Percentiles rank a stretch among this genome's conserved stretches.
Conservation (phyloP, 2,113 vertebrate genomes). For the Etia nguti region DNA sequence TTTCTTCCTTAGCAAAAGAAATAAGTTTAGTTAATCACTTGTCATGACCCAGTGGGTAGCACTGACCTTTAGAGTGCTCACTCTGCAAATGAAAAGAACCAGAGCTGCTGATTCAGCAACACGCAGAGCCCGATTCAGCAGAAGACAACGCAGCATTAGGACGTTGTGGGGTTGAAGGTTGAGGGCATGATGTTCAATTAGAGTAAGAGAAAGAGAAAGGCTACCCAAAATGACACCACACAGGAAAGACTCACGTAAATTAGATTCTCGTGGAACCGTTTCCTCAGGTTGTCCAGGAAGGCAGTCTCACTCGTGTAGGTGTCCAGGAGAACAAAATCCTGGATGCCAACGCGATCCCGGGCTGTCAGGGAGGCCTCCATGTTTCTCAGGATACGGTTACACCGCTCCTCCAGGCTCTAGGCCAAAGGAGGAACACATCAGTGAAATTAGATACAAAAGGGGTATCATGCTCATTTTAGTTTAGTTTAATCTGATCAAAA, state of each 20-base stretch:
- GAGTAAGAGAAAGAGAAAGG: not conserved
- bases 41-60: not conserved
- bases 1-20: constrained; percentile 34
- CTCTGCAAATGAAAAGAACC: constrained; percentile 21
- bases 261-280: constrained; percentile 91
- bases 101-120: constrained; percentile 52
- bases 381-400: constrained; percentile 72
- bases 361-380: constrained; percentile 91
- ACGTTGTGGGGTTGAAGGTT: constrained; percentile 8
- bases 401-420: constrained; percentile 80
- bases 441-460: not conserved
- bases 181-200: constrained; percentile 12
- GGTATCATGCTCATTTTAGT: not conserved
- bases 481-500: not conserved
- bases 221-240: not conserved
- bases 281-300: constrained; percentile 89
- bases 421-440: not conserved
- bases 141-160: not conserved
- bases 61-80: constrained; percentile 8
- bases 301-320: constrained; percentile 87
- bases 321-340: constrained; percentile 93
- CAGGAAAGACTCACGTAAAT: constrained; percentile 82
- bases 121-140: constrained; percentile 20
- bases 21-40: constrained; percentile 31
- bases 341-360: constrained; percentile 90